Evolutionary conservation across 1,140 invertebrate genomes (phyloP), one percentile per base, ranked within the genome.

Genomic region (Drosophila repletoides): DNA sequence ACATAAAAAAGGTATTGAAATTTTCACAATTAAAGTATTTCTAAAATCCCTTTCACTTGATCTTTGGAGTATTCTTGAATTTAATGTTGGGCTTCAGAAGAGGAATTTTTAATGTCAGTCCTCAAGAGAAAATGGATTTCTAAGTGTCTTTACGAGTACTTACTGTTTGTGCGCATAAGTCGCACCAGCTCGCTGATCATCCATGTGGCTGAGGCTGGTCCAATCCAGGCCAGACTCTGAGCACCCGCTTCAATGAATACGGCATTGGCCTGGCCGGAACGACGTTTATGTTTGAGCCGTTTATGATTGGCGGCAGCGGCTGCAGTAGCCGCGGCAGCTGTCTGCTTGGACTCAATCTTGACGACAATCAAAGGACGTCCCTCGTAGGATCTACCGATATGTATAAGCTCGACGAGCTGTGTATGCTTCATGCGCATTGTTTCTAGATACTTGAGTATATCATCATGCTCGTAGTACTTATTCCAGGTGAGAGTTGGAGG

Each of bases 191-290:
- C 93, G 60, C 93, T 93, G 21, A 96, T 90, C 61, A 97, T 94
- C 92, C 94, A 97, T 5, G 95, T 93, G 31, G 94, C 93, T 0
- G 95, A 94, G 0, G 96, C 95, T 0, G 95, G 94, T 14, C 95
- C 92, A 61, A 97, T 95, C 96, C 96, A 97, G 90, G 97, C 96
- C 31, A 96, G 87, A 0, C 95, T 96, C 77, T 97, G 96, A 51
- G 95, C 94, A 0, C 95, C 93, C 10, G 92, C 93, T 41, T 94
- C 94, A 19, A 95, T 90, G 74, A 94, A 93, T 21, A 95, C 92
- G 0, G 92, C 91, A 48, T 89, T 89, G 21, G 94, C 93, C 64
- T 81, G 72, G 0, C 76, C 80, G 0, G 83, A 55, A 9, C 77
- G 77, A 4, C 75, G 63, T n/a, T 87, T 89, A 29, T 75, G 52